A percentile compares a stretch with the other conserved stretches of the same genome.
phyloP scores from a whole-genome alignment of 2,888 invertebrate genomes.

The Margaritifera margaritifera region DNA sequence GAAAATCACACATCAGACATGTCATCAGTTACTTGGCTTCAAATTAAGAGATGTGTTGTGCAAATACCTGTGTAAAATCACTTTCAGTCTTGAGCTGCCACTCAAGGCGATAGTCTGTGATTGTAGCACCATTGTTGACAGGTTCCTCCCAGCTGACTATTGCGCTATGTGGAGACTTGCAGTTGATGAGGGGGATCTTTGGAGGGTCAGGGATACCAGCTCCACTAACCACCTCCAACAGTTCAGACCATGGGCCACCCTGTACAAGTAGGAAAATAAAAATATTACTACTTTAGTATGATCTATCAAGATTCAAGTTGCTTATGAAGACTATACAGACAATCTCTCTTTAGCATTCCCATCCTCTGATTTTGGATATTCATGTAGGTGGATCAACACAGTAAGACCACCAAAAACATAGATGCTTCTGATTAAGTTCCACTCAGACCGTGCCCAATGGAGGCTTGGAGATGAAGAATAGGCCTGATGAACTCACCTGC shows the following conservation, averaged over 20 bases:
- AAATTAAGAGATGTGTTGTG: background rate
- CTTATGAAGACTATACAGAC: no score
- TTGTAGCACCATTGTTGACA: conserved; percentile 84
- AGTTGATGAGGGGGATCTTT: conserved; percentile 76
- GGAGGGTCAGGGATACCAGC: conserved; percentile 89
- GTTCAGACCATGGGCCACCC: conserved; percentile 85
- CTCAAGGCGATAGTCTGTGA: conserved; percentile 87
- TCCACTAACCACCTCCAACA: conserved; percentile 83
- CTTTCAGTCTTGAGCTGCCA: conserved; percentile 64
- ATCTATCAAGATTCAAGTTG: no score
- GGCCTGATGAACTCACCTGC: no score
- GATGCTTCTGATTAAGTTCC: no score
- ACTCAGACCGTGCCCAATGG: no score
- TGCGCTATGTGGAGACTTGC: conserved; percentile 81
- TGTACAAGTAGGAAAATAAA: conserved; percentile 34
- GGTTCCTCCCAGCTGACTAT: conserved; percentile 87
- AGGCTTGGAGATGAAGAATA: no score
- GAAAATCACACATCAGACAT: background rate
- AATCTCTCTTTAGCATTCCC: no score
- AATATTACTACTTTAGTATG: no score
- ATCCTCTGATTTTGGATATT: no score
- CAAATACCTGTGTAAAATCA: conserved; percentile 65
- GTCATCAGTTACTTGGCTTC: background rate
- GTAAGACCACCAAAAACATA: no score
- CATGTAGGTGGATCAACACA: no score